phyloP scores from a whole-genome alignment of 1,140 invertebrate species.

The Phortica variegata region DNA sequence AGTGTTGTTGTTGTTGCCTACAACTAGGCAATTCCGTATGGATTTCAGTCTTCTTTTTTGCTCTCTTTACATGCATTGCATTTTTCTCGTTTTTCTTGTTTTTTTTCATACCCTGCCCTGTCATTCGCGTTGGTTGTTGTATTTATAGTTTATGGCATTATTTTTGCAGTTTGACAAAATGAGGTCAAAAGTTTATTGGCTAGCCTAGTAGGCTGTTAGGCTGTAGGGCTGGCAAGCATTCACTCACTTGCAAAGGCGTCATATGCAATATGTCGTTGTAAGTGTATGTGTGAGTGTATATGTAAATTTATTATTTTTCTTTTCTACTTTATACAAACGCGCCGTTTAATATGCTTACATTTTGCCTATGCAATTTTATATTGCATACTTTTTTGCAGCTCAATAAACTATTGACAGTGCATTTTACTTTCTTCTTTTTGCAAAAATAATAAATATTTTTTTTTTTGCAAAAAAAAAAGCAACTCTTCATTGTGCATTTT shows the following conservation, averaged over 20 bases:
- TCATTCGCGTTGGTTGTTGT: too few species aligned
- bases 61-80: not conserved
- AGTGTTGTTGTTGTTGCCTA: not conserved
- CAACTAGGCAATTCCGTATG: not conserved
- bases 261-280: slow-evolving; percentile 3
- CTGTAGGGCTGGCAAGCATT: too few species aligned
- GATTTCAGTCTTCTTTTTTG: too few species aligned
- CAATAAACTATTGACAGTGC: not conserved
- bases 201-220: too few species aligned
- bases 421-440: too few species aligned
- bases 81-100: slow-evolving; percentile 14
- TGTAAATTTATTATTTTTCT: not conserved
- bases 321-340: too few species aligned
- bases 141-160: slow-evolving; percentile 29
- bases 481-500: too few species aligned
- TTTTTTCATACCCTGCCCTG: slow-evolving; percentile 23
- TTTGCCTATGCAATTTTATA: not conserved
- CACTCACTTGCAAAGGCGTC: slow-evolving; percentile 10
- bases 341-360: not conserved
- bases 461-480: too few species aligned
- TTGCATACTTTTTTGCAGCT: slow-evolving; percentile 1
- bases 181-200: slow-evolving; percentile 54
- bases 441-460: too few species aligned
- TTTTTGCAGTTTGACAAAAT: slow-evolving; percentile 27
- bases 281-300: slow-evolving; percentile 4